A percentile compares a stretch with the other conserved stretches of the same genome.
Conservation (phyloP, 2,113 vertebrate genomes). For the Cranoglanis bouderius region DNA sequence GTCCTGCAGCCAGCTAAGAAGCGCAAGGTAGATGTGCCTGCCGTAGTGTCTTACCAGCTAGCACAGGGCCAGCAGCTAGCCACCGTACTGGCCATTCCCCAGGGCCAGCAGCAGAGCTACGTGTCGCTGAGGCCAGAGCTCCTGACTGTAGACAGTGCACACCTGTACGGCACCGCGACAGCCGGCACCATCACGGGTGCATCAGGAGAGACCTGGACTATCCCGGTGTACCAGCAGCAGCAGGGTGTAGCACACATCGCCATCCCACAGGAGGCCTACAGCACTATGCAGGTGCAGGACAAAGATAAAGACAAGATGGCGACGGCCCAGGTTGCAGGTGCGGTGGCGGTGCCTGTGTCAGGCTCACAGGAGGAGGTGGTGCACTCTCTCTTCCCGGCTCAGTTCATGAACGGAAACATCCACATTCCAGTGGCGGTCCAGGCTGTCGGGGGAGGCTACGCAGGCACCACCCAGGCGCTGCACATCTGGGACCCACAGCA, state of each 20-base stretch:
- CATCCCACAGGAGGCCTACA: slow-evolving; percentile 97
- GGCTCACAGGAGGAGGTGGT: slow-evolving; percentile 91
- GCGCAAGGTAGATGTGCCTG: slow-evolving; percentile 96
- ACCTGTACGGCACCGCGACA: slow-evolving; percentile 90
- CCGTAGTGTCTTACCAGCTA: slow-evolving; percentile 93
- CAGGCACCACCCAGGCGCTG: slow-evolving; percentile 89
- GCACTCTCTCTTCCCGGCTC: slow-evolving; percentile 96
- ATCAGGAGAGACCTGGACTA: slow-evolving; percentile 98
- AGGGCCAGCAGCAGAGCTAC: slow-evolving; percentile 97
- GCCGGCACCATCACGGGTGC: slow-evolving; percentile 98
- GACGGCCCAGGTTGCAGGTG: slow-evolving; percentile 45
- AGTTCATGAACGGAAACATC: slow-evolving; percentile 99
- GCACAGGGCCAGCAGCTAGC: slow-evolving; percentile 93
- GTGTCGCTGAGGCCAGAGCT: slow-evolving; percentile 95
- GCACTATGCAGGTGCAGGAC: slow-evolving; percentile 87
- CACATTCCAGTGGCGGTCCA: slow-evolving; percentile 99
- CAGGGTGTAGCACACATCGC: slow-evolving; percentile 96
- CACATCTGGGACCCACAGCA: slow-evolving; percentile 98
- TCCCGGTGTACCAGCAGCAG: slow-evolving; percentile 96
- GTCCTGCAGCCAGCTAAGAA: slow-evolving; percentile 98
- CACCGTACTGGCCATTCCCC: slow-evolving; percentile 94
- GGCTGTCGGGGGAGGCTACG: slow-evolving; percentile 92
- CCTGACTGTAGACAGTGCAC: slow-evolving; percentile 96
- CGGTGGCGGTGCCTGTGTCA: slow-evolving; percentile 58
- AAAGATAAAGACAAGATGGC: slow-evolving; percentile 83